phyloP scores from a whole-genome alignment of 2,888 invertebrate species.

The Leptogaster cylindrica region DNA sequence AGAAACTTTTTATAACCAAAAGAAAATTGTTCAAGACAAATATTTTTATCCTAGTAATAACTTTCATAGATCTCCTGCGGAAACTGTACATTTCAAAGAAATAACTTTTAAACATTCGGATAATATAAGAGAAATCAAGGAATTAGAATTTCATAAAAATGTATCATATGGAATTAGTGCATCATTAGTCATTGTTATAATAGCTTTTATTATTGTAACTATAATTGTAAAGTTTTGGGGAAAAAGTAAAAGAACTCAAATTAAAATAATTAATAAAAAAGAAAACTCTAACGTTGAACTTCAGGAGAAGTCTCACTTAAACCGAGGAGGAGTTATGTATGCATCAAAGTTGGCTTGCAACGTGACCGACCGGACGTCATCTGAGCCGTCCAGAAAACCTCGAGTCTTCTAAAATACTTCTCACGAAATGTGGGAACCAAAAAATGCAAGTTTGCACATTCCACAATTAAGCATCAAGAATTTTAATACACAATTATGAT shows the following conservation, averaged over 20 bases:
- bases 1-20: slow-evolving; percentile 21
- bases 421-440: too few relatives aligned
- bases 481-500: too few relatives aligned
- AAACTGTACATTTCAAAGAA: not conserved
- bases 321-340: slow-evolving; percentile 25
- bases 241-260: slow-evolving; percentile 1
- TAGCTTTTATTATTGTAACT: not conserved
- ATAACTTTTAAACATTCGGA: not conserved
- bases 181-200: not conserved
- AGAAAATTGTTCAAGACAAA: not conserved
- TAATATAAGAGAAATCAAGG: not conserved
- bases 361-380: not conserved
- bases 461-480: too few relatives aligned
- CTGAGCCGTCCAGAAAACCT: not conserved
- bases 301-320: slow-evolving; percentile 33
- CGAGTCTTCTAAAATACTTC: not conserved
- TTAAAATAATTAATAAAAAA: not conserved
- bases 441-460: too few relatives aligned
- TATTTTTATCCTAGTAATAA: slow-evolving; percentile 2
- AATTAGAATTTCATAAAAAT: slow-evolving; percentile 32
- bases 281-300: not conserved
- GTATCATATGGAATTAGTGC: not conserved
- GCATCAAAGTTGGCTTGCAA: too few relatives aligned
- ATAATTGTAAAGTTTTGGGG: too few relatives aligned
- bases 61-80: not conserved